Evolutionary conservation across 2,797 vertebrate species (phyloP).

Genomic region (Iguana delicatissima): DNA sequence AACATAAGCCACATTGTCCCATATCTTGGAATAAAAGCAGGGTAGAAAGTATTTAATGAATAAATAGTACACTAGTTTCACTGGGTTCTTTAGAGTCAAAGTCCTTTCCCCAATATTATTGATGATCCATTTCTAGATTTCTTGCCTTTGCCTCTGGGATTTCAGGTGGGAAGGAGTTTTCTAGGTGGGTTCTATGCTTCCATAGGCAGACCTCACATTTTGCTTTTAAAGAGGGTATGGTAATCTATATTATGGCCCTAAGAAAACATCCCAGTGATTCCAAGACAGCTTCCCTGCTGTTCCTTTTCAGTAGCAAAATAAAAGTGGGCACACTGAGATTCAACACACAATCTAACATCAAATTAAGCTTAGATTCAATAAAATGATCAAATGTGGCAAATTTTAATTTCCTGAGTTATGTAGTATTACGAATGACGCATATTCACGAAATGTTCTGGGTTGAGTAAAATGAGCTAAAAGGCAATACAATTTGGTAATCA

Average conservation of each 20-base stretch:
- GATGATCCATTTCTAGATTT: no score
- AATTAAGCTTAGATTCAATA: background rate
- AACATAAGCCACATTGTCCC: no score
- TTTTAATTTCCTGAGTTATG: conserved; percentile 18
- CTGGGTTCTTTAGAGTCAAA: no score
- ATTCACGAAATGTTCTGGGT: conserved; percentile 1
- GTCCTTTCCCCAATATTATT: no score
- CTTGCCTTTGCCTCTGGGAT: no score
- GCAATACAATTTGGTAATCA: conserved; percentile 14
- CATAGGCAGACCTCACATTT: background rate
- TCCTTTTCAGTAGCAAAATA: background rate
- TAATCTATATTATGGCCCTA: background rate
- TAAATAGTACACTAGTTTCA: no score
- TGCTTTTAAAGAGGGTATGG: background rate
- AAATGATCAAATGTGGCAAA: background rate
- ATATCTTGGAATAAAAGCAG: no score
- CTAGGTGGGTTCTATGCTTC: background rate
- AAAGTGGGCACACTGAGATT: background rate
- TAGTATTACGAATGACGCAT: background rate
- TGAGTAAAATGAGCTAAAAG: conserved; percentile 1
- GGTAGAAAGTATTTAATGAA: no score
- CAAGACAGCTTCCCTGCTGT: background rate
- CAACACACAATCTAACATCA: background rate
- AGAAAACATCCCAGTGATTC: background rate
- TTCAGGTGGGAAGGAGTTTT: background rate